Base-by-base conservation (phyloP, 2,113 vertebrate genomes). In the Ailuropoda melanoleuca region DNA sequence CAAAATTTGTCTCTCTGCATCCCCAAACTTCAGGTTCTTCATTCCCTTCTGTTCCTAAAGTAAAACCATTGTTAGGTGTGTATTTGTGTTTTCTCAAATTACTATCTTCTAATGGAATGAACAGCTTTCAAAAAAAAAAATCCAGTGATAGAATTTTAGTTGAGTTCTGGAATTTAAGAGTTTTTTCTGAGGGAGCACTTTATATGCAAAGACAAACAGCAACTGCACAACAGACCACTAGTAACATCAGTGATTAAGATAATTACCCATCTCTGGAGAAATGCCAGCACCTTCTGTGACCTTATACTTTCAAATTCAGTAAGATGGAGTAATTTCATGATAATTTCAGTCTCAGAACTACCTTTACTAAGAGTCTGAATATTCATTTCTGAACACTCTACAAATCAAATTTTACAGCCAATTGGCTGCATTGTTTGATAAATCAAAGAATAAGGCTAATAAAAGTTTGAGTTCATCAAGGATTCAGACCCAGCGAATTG, bases 371-470 rank as follows among this genome's bases (percentile, higher is more conserved):
- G 58, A 72, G 21, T 88, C 24, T 90, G 72, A 93, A 80, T 92
- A 89, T 93, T 62, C 70, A 15, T 83, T 93, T 95, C 75, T 93
- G 37, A 96, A 86, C 13, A 88, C 37, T 72, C 14, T 19, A 82
- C 55, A 96, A 81, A 75, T 66, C 2, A 53, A 92, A 97, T 91
- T 72, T 86, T 81, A 95, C 24, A 39, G 48, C 31, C 91, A 95
- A 26, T 56, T 95, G 91, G n/a, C 78, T 78, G 6, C 34, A 53
- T 55, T 83, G 26, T 74, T 62, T 2, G 21, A 39, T 90, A 96
- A 93, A 60, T 95, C 46, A 89, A 86, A 97, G 13, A 8, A 53
- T 77, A 82, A 90, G 18, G 10, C 12, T 95, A 31, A 77, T 15
- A 24, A 94, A 94, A 80, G 1, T 46, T 6, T 46, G 37, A 86